Evolutionary conservation across 1,140 invertebrate genomes (phyloP).

Genomic region (Drosophila mojavensis): DNA sequence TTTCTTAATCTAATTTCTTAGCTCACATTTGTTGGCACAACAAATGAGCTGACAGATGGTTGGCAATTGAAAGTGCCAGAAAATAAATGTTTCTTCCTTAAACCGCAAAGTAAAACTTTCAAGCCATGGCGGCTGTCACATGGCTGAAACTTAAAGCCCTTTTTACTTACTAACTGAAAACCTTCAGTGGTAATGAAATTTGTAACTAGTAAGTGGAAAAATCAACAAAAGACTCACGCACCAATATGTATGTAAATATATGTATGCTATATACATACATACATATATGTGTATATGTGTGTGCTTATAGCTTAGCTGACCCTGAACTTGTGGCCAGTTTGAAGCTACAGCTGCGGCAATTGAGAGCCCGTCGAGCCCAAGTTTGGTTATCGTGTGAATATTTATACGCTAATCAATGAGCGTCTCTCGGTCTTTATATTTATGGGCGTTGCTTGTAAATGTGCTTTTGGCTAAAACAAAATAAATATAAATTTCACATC

Average conservation of each 20-base stretch:
- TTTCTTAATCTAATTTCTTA: neutral
- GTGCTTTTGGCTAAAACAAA: conserved; percentile 22
- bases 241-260: conserved; percentile 45
- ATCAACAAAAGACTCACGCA: conserved; percentile 50
- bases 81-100: conserved; percentile 7
- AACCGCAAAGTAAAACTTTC: conserved; percentile 4
- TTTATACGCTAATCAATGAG: conserved; percentile 72
- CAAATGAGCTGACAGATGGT: conserved; percentile 14
- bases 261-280: conserved; percentile 17
- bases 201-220: conserved; percentile 55
- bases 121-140: neutral
- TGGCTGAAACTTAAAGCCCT: neutral
- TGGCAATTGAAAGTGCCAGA: conserved; percentile 19
- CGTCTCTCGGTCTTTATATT: conserved; percentile 26
- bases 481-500: conserved; percentile 17
- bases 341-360: conserved; percentile 5
- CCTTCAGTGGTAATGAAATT: conserved; percentile 1
- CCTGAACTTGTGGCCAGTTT: conserved; percentile 61
- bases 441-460: conserved; percentile 36
- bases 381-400: conserved; percentile 58
- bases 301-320: conserved; percentile 38
- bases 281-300: conserved; percentile 9
- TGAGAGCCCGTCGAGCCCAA: conserved; percentile 11
- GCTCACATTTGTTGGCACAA: conserved; percentile 8
- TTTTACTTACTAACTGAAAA: neutral